Evolutionary conservation across 2,113 vertebrate genomes (phyloP).

Genomic region (Gallinago media): DNA sequence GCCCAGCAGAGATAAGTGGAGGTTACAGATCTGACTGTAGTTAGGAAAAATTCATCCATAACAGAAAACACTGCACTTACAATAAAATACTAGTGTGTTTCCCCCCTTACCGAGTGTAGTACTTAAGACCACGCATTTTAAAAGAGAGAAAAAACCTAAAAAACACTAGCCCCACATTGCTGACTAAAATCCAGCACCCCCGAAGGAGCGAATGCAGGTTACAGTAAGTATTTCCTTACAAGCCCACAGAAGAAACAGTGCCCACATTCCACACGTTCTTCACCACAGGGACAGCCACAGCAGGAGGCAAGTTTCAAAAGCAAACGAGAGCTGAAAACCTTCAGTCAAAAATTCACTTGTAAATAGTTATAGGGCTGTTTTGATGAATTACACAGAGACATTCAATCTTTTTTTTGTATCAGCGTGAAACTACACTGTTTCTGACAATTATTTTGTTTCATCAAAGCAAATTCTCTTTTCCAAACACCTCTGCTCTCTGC

Average conservation of each 20-base stretch:
- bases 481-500: background rate
- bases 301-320: background rate
- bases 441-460: background rate
- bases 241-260: accelerated
- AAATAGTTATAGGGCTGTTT: background rate
- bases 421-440: background rate
- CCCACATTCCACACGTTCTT: background rate
- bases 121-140: background rate
- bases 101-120: background rate
- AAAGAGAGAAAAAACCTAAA: background rate
- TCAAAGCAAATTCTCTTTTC: background rate
- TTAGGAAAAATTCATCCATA: background rate
- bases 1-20: background rate
- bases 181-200: background rate
- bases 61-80: background rate
- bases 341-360: background rate
- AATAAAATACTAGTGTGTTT: background rate
- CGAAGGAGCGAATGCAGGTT: background rate
- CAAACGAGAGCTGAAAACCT: background rate
- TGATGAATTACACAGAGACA: background rate
- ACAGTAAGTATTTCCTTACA: background rate
- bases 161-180: background rate
- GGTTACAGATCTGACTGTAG: background rate
- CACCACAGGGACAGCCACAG: background rate
- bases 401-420: background rate